Conservation (phyloP, 2,113 vertebrate species). For the Dolichotis patagonum region DNA sequence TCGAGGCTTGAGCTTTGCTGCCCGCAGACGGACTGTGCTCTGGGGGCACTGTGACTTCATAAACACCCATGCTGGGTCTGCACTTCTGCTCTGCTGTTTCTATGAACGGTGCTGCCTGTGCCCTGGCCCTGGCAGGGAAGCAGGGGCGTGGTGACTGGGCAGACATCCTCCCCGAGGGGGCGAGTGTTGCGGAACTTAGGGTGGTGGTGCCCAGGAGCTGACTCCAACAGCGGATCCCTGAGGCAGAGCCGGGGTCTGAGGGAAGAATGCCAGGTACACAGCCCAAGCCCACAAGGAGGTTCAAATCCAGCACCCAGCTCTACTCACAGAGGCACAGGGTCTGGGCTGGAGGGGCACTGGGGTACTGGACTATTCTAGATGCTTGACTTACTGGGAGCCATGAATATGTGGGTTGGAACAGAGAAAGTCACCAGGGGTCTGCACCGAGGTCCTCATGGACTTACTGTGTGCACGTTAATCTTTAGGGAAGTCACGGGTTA, state of each 20-base stretch:
- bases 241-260: background rate
- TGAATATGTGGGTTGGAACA: background rate
- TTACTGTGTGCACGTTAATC: background rate
- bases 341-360: background rate
- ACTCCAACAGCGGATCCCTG: background rate
- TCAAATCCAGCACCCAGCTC: background rate
- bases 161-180: background rate
- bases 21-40: accelerated
- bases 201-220: accelerated
- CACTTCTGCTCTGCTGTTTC: background rate
- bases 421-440: background rate
- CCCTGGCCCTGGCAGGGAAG: too few relatives aligned
- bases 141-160: accelerated
- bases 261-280: too few relatives aligned
- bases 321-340: accelerated
- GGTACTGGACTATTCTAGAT: background rate
- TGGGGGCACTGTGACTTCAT: accelerated
- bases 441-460: background rate
- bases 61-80: accelerated
- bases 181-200: too few relatives aligned
- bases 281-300: accelerated
- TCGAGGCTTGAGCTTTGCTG: background rate
- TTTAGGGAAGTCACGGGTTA: background rate
- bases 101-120: accelerated
- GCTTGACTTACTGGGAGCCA: background rate